Conservation (phyloP, 1,140 invertebrate species). For the Platorchestia sp. region DNA sequence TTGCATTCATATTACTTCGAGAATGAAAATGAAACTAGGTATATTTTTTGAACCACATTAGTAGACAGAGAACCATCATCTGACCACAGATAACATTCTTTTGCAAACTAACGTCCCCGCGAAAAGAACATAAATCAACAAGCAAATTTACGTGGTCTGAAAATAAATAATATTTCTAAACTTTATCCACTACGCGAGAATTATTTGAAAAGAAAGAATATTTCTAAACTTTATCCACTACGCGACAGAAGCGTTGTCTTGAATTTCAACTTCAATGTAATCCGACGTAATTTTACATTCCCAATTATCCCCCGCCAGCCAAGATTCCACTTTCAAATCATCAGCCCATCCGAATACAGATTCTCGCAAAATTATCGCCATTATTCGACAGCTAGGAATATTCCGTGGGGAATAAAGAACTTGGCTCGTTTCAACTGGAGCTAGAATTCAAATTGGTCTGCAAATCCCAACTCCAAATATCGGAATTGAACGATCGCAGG, state of each 20-base stretch:
- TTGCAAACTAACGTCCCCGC: no score
- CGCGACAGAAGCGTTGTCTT: neutral
- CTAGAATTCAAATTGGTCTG: neutral
- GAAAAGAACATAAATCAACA: no score
- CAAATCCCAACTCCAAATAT: slow-evolving; percentile 1
- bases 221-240: no score
- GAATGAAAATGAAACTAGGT: no score
- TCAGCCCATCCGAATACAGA: neutral
- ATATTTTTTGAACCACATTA: no score
- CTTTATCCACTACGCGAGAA: no score
- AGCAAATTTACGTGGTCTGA: no score
- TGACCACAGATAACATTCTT: no score
- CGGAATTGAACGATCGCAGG: neutral
- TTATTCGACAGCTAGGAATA: neutral
- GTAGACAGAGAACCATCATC: no score
- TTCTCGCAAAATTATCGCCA: neutral
- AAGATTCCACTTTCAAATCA: neutral
- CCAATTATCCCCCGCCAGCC: neutral
- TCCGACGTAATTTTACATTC: neutral
- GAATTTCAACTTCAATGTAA: neutral
- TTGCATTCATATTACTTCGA: no score
- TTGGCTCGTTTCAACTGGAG: neutral
- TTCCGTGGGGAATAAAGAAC: neutral
- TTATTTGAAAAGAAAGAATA: no score
- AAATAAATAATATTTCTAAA: no score